phyloP scores from a whole-genome alignment of 2,888 invertebrate species.

The Erannis defoliaria region DNA sequence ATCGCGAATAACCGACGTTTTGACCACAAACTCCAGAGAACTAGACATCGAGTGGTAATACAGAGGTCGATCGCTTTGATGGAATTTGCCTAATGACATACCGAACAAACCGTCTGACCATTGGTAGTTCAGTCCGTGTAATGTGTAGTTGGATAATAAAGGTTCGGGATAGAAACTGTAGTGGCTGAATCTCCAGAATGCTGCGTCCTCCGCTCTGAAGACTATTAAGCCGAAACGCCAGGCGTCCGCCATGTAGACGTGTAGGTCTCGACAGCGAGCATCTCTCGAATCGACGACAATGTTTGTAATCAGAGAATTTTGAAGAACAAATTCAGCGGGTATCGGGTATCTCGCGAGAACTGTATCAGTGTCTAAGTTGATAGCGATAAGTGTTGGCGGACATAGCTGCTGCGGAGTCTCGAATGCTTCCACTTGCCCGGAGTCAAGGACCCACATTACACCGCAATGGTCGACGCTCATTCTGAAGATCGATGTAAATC shows the following conservation, averaged over 20 bases:
- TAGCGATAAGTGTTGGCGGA: slow-evolving; percentile 91
- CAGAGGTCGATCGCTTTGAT: slow-evolving; percentile 87
- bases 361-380: slow-evolving; percentile 89
- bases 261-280: slow-evolving; percentile 87
- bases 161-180: slow-evolving; percentile 91
- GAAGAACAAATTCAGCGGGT: slow-evolving; percentile 88
- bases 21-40: slow-evolving; percentile 91
- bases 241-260: slow-evolving; percentile 90
- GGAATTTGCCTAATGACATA: slow-evolving; percentile 88
- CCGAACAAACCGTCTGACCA: slow-evolving; percentile 94
- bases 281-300: slow-evolving; percentile 89
- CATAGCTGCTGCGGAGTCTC: slow-evolving; percentile 89
- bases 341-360: slow-evolving; percentile 88
- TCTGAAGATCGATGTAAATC: slow-evolving; percentile 93
- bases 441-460: slow-evolving; percentile 93
- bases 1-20: slow-evolving; percentile 89
- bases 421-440: slow-evolving; percentile 91
- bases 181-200: slow-evolving; percentile 90
- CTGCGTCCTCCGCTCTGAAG: slow-evolving; percentile 86
- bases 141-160: slow-evolving; percentile 90
- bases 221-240: slow-evolving; percentile 89
- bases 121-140: slow-evolving; percentile 92
- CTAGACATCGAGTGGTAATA: slow-evolving; percentile 95
- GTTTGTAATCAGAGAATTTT: slow-evolving; percentile 90
- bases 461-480: slow-evolving; percentile 92